Evolutionary conservation across 2,113 vertebrate species (phyloP).

Genomic region (Stomatorhinus ivindoensis): DNA sequence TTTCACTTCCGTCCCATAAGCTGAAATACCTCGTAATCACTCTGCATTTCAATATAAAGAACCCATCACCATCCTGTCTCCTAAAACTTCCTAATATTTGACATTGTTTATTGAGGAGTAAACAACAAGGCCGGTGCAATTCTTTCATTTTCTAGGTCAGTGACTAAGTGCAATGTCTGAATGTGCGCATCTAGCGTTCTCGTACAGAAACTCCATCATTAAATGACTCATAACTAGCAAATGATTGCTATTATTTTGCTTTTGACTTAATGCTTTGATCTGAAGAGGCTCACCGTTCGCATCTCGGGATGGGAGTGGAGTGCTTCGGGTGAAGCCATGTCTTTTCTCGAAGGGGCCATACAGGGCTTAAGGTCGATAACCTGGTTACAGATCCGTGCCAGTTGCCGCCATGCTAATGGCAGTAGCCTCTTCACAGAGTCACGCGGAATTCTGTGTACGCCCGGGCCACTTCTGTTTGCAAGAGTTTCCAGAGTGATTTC

Average conservation of each 20-base stretch:
- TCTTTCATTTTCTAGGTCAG: not conserved
- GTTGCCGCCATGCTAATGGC: not conserved
- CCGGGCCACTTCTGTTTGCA: not conserved
- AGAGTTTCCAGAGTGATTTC: not conserved
- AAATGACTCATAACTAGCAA: not conserved
- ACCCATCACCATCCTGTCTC: not conserved
- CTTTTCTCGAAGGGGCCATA: not conserved
- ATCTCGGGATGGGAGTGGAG: not conserved
- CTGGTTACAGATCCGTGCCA: not conserved
- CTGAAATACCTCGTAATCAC: not conserved
- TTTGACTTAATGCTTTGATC: not conserved
- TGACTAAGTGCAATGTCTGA: not conserved
- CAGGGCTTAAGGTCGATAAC: not conserved
- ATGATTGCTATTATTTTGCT: not conserved
- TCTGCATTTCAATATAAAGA: not conserved
- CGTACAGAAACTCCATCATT: not conserved
- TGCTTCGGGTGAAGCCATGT: not conserved
- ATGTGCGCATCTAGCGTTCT: not conserved
- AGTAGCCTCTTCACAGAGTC: not conserved
- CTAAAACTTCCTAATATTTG: not conserved
- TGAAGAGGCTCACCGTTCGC: not conserved
- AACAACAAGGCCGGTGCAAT: not conserved
- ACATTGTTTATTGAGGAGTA: not conserved
- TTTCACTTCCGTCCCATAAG: not conserved
- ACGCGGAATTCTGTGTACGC: not conserved